Evolutionary conservation across 2,888 invertebrate species (phyloP).

Genomic region (Trachelus troglodyta): DNA sequence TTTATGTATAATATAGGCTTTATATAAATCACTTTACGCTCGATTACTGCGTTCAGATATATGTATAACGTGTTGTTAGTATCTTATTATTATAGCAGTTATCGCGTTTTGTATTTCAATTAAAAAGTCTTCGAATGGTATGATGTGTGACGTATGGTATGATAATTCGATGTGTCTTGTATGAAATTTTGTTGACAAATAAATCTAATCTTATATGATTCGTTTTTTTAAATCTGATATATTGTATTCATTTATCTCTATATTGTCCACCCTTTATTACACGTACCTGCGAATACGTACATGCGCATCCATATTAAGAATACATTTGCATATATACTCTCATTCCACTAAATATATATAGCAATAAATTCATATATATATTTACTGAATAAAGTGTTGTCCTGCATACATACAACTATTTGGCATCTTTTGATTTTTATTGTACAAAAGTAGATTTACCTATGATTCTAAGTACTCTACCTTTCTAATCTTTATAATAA

Average conservation of each 20-base stretch:
- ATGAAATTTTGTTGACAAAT: not conserved
- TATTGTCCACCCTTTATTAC: not conserved
- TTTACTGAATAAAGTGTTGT: not conserved
- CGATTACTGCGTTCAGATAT: not conserved
- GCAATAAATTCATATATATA: not conserved
- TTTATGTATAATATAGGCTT: not conserved
- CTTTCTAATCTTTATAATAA: conserved; percentile 37
- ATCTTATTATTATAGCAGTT: not conserved
- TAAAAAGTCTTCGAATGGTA: not conserved
- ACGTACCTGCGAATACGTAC: not conserved
- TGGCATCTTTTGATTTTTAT: conserved; percentile 53
- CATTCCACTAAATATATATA: not conserved
- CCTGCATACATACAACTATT: conserved; percentile 32
- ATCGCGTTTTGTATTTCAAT: not conserved
- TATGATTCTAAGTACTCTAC: conserved; percentile 30
- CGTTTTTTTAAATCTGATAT: not conserved
- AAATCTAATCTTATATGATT: not conserved
- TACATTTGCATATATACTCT: not conserved
- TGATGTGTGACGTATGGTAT: not conserved
- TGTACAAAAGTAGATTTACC: conserved; percentile 51
- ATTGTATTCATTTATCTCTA: not conserved
- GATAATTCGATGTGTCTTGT: not conserved
- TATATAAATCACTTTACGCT: not conserved
- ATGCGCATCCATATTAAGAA: not conserved
- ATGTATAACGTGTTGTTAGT: not conserved